These are phyloP conservation scores for Mormyrus iriodes DNA, from an alignment of 2,113 vertebrate species.

Conservation along the genomic window DNA sequence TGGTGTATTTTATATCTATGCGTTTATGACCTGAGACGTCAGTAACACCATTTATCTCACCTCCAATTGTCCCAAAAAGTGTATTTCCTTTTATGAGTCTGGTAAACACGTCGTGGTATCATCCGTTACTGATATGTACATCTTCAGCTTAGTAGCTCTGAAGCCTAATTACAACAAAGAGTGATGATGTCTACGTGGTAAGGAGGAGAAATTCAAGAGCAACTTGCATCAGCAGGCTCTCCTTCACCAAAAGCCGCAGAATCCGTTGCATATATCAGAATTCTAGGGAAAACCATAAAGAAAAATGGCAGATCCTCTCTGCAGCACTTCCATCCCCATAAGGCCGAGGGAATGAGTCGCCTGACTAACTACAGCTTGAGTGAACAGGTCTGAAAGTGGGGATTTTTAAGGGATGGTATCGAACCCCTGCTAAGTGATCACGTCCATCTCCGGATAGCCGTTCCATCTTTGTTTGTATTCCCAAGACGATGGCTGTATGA, in stretches of 20 bases:
- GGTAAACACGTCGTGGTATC: not conserved
- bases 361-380: not conserved
- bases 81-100: not conserved
- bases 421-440: not conserved
- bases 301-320: not conserved
- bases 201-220: not conserved
- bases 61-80: conserved; percentile 1
- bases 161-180: not conserved
- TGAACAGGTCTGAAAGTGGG: not conserved
- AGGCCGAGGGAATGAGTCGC: not conserved
- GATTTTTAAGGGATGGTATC: not conserved
- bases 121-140: not conserved
- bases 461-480: not conserved
- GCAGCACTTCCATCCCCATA: not conserved
- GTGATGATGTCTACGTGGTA: not conserved
- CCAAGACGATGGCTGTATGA: not conserved
- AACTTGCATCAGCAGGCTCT: not conserved
- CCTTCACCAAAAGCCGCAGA: not conserved
- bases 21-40: not conserved
- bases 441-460: not conserved
- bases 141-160: not conserved
- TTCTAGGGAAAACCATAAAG: not conserved
- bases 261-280: not conserved
- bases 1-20: not conserved
- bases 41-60: not conserved